Percentiles rank a stretch among this genome's conserved stretches.
Conservation (phyloP, 2,113 vertebrate species). For the Chionis minor region DNA sequence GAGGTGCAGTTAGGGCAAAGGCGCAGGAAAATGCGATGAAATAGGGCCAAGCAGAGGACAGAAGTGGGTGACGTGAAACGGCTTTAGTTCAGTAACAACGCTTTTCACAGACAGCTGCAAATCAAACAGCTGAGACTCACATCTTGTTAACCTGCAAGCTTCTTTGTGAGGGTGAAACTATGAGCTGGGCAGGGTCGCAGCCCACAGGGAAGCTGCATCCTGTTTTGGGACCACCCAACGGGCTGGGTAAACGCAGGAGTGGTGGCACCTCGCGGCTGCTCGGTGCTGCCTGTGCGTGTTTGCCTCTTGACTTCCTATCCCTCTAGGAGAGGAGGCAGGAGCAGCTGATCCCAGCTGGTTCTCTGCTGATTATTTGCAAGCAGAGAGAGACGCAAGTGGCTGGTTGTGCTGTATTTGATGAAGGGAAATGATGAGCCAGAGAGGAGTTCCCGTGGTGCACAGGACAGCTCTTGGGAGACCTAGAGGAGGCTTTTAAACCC, state of each 20-base stretch:
- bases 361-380: not conserved
- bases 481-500: not conserved
- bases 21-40: not conserved
- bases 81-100: not conserved
- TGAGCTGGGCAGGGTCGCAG: not conserved
- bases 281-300: not conserved
- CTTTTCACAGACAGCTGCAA: not conserved
- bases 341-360: constrained; percentile 22
- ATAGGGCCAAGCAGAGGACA: not conserved
- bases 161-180: not conserved
- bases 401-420: not conserved
- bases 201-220: not conserved
- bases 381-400: not conserved
- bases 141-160: not conserved
- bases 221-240: not conserved
- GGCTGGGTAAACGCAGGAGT: not conserved
- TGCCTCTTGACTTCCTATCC: not conserved
- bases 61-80: not conserved
- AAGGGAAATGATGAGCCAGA: not conserved
- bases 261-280: not conserved
- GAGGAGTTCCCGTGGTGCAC: not conserved
- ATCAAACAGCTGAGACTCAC: not conserved
- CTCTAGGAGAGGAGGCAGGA: not conserved
- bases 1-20: not conserved
- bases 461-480: not conserved